phyloP scores from a whole-genome alignment of 2,888 invertebrate genomes.

The Halictus quadricinctus region DNA sequence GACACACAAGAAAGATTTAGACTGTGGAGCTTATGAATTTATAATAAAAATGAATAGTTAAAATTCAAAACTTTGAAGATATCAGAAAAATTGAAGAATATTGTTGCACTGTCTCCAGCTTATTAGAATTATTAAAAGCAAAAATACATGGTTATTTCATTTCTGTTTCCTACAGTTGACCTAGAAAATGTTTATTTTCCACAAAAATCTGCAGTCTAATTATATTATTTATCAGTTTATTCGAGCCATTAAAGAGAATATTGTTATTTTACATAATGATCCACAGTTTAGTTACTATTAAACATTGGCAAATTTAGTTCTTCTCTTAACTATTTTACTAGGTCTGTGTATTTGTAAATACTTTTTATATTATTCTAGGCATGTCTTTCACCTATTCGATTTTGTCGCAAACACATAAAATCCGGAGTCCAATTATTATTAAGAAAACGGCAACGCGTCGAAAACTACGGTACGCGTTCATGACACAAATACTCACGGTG shows the following conservation, averaged over 20 bases:
- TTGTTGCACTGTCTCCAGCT: background rate
- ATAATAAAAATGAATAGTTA: background rate
- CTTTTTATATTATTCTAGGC: background rate
- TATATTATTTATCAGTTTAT: no score
- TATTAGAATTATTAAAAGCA: background rate
- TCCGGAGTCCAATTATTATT: background rate
- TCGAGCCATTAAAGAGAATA: background rate
- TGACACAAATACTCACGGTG: background rate
- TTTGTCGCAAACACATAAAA: background rate
- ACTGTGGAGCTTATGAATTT: background rate
- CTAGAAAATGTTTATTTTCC: no score
- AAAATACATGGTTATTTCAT: background rate
- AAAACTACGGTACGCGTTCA: background rate
- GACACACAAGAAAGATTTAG: background rate
- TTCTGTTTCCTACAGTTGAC: background rate
- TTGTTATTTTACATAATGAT: background rate
- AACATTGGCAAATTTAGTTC: background rate
- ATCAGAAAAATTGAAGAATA: background rate
- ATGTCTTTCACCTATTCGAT: background rate
- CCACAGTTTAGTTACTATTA: background rate
- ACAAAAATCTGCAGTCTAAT: no score
- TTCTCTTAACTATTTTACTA: background rate
- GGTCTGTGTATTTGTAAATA: background rate
- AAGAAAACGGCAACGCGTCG: background rate
- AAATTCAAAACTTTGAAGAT: background rate